These are phyloP conservation scores for Pogonomyrmex californicus DNA, from an alignment of 1,140 invertebrate genomes.

Conservation along the genomic window DNA sequence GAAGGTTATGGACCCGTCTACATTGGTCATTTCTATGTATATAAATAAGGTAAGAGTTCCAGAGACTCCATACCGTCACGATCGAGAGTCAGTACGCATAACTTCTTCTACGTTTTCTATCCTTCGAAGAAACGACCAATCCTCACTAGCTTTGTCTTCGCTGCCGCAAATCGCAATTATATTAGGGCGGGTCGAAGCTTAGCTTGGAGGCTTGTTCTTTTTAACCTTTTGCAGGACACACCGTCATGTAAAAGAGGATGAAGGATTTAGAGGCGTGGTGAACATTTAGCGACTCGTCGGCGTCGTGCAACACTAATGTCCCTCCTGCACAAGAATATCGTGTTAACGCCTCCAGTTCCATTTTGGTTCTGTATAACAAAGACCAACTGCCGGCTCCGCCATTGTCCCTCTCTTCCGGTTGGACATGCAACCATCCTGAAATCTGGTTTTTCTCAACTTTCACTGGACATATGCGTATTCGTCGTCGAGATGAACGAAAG, in stretches of 20 bases:
- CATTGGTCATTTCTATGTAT: no score
- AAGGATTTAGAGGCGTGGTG: conserved; percentile 72
- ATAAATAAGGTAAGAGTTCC: no score
- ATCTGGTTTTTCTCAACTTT: conserved; percentile 70
- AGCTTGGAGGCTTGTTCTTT: neutral
- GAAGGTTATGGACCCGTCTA: no score
- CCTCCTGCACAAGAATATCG: conserved; percentile 56
- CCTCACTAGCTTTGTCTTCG: neutral
- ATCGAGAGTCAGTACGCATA: neutral
- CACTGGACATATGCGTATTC: conserved; percentile 66
- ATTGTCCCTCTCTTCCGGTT: conserved; percentile 80
- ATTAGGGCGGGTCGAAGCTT: neutral
- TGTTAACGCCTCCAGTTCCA: conserved; percentile 75
- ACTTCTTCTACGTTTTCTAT: neutral
- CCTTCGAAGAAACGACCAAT: neutral
- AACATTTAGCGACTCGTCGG: conserved; percentile 68
- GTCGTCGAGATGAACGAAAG: conserved; percentile 22
- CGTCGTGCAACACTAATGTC: conserved; percentile 41
- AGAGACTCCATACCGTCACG: neutral
- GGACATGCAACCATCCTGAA: conserved; percentile 42
- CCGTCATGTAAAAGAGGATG: conserved; percentile 12
- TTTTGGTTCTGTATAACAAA: conserved; percentile 77
- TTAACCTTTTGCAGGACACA: conserved; percentile 25
- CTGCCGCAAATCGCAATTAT: conserved; percentile 1
- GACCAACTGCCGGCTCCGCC: conserved; percentile 65